Evolutionary conservation across 2,113 vertebrate species (phyloP).

Genomic region (Todiramphus chloris): DNA sequence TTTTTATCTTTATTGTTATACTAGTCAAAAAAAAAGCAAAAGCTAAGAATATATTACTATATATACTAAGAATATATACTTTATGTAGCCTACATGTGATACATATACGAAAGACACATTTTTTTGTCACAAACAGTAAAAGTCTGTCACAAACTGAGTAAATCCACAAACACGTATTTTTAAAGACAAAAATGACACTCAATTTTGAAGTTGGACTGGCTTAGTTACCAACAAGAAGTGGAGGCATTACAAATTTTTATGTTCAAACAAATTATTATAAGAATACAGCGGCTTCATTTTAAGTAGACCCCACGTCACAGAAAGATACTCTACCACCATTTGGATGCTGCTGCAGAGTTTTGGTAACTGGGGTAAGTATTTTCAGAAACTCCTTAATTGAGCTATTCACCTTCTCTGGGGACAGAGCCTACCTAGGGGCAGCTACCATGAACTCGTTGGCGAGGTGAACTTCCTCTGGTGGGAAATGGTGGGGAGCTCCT

Average conservation of each 20-base stretch:
- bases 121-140: background rate
- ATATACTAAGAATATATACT: too few relatives aligned
- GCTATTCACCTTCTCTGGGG: background rate
- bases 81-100: background rate
- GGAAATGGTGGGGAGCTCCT: background rate
- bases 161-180: background rate
- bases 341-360: background rate
- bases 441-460: fast-evolving
- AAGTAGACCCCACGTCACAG: background rate
- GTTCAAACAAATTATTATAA: background rate
- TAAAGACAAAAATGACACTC: background rate
- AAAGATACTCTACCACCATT: background rate
- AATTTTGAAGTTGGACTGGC: background rate
- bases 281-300: background rate
- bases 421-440: background rate
- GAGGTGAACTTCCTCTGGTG: background rate
- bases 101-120: background rate
- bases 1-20: background rate
- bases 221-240: background rate
- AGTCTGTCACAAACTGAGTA: background rate
- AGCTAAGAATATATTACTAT: background rate
- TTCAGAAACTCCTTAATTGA: background rate
- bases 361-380: background rate
- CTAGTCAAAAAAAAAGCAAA: background rate
- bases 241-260: background rate